Conservation (phyloP, 2,797 vertebrate species). For the Microhierax caerulescens region DNA sequence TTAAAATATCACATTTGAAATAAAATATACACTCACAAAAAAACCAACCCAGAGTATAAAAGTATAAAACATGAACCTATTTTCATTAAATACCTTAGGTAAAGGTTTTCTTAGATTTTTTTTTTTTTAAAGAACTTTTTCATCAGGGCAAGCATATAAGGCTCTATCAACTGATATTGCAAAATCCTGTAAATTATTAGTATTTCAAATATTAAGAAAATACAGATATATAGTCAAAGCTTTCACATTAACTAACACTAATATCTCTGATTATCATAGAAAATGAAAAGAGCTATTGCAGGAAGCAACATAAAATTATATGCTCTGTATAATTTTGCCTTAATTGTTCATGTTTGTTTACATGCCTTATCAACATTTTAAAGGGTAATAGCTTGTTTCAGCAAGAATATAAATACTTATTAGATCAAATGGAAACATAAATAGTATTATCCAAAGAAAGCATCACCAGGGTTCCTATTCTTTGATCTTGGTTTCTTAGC, state of each 20-base stretch:
- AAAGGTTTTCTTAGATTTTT: background rate
- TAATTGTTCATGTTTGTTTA: slow-evolving; percentile 8
- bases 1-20: slow-evolving; percentile 5
- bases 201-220: background rate
- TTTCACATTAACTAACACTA: background rate
- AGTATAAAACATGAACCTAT: background rate
- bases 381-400: background rate
- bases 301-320: background rate
- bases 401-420: slow-evolving; percentile 6
- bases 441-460: background rate
- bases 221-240: background rate
- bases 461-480: background rate
- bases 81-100: background rate
- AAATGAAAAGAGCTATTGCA: background rate
- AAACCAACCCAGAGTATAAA: too few species aligned
- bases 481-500: background rate
- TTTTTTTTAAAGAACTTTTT: background rate
- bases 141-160: background rate
- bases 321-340: background rate
- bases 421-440: slow-evolving; percentile 35
- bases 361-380: background rate
- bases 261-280: background rate
- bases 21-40: background rate
- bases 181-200: background rate
- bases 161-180: background rate